These are phyloP conservation scores for Chionoecetes opilio DNA, from an alignment of 1,140 invertebrate species.

Conservation along the genomic window DNA sequence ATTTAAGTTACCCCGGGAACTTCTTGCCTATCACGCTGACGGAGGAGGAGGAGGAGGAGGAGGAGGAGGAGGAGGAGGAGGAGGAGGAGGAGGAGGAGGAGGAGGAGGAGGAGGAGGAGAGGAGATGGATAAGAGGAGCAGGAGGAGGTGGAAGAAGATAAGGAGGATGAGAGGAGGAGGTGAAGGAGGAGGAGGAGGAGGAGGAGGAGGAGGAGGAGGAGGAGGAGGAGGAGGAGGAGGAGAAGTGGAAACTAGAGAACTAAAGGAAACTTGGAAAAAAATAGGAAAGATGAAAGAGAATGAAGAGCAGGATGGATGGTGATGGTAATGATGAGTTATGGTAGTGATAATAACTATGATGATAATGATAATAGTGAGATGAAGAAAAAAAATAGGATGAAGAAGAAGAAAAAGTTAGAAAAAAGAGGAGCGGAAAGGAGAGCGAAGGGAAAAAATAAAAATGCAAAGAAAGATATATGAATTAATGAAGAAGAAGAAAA, in stretches of 20 bases:
- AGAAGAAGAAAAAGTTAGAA: too few relatives aligned
- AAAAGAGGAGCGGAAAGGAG: too few relatives aligned
- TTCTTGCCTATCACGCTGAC: background rate
- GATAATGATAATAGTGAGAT: too few relatives aligned
- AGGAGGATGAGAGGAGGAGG: slow-evolving; percentile 15
- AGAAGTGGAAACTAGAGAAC: too few relatives aligned
- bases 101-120: background rate
- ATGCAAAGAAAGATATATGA: too few relatives aligned
- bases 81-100: background rate
- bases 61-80: slow-evolving; percentile 42
- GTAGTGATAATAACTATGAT: too few relatives aligned
- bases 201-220: too few relatives aligned
- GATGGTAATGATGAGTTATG: too few relatives aligned
- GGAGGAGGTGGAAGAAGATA: background rate
- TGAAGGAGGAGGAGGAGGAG: background rate
- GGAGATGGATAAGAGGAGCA: background rate
- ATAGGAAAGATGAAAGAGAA: background rate
- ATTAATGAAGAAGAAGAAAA: too few relatives aligned
- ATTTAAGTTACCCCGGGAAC: background rate
- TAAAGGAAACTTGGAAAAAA: too few relatives aligned
- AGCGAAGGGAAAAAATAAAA: too few relatives aligned
- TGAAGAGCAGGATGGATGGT: slow-evolving; percentile 37
- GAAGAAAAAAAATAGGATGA: too few relatives aligned
- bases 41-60: slow-evolving; percentile 40
- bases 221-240: background rate